Base-by-base conservation (phyloP, 2,113 vertebrate species). In the Grantiella picta region DNA sequence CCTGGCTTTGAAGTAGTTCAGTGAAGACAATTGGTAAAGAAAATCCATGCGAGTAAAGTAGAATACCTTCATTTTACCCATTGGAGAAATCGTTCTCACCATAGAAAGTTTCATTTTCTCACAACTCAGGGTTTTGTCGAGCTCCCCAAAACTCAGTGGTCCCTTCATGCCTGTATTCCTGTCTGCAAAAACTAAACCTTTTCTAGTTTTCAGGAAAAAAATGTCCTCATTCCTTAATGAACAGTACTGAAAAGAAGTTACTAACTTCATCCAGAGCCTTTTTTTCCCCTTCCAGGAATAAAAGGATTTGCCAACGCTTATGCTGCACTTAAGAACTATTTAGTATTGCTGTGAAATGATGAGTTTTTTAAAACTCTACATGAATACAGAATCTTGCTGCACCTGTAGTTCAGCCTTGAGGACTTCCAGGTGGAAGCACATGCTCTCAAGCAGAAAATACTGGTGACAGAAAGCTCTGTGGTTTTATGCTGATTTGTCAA, bases 351-450 rank as follows among this genome's bases (percentile, higher is more conserved):
- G 29, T 23, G 36, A 68, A 45, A 44, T 4, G 1, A 3, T 9
- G 45, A 31, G 16, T 8, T 21, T 21, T 73, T 82, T 22, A 31
- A 56, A 87, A 29, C 16, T 17, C 42, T 10, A 0, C 7, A 4
- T 8, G 9, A 35, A 60, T 21, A 16, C 9, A 10, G 52, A 44
- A 9, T 9, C 35, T 35, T 36, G 42, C 36, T 11, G 10, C 25
- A 10, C 4, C 10, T 9, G 7, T 19, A 38, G 12, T 11, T 24
- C 75, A n/a, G n/a, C 14, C 28, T 12, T 24, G 18, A 27, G 22
- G 21, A 15, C 3, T 11, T 66, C 25, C 17, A 40, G n/a, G 50
- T 11, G 28, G 31, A 52, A 12, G 5, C 0, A 10, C 0, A 0
- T 18, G 31, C 33, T 31, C 50, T 59, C 60, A 10, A 10, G 28